Base-by-base conservation (phyloP, 2,113 vertebrate species). In the Aramus guarauna region DNA sequence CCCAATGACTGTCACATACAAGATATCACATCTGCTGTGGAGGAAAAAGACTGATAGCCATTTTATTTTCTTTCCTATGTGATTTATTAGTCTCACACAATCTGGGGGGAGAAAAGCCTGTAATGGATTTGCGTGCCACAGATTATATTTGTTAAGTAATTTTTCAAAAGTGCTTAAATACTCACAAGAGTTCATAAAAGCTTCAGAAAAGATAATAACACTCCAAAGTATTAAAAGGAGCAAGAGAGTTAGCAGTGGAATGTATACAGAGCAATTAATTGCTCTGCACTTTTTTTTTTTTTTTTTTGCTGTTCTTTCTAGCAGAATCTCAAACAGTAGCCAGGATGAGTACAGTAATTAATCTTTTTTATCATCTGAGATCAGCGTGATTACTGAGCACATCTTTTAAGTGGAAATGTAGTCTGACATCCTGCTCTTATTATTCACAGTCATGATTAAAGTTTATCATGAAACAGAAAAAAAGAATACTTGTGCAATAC, bases 311-410 rank as follows among this genome's bases (percentile, higher is more conserved):
- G 7, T 24, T 96, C 29, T 45, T 94, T 75, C 62, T 50, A 77
- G 64, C 37, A 86, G 55, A 91, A 81, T 77, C 55, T 84, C 80
- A 58, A 91, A 36, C 36, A 89, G 64, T 21, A 75, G 72, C 36
- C 63, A 73, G 64, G 69, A 91, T 69, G 36, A 96, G n/a, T 62
- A 89, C 18, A 79, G 73, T 87, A 91, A 92, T 89, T 81, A 85
- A 93, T 94, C 69, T 82, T 87, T 92, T 91, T 94, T 90, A 93
- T 93, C 60, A 88, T 73, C 66, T 1, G 7, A 97, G 62, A 92
- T 91, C 58, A 89, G 73, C 9, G 2, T 60, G 86, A 94, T 92
- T 72, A 91, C 56, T 72, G 34, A 43, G 72, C 29, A 53, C 63
- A 87, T 53, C 74, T 94, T 72, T 62, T 74, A 78, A 91, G 62